A percentile compares a stretch with the other conserved stretches of the same genome.
Conservation (phyloP, 2,888 invertebrate species). For the Andrena trimmerana region DNA sequence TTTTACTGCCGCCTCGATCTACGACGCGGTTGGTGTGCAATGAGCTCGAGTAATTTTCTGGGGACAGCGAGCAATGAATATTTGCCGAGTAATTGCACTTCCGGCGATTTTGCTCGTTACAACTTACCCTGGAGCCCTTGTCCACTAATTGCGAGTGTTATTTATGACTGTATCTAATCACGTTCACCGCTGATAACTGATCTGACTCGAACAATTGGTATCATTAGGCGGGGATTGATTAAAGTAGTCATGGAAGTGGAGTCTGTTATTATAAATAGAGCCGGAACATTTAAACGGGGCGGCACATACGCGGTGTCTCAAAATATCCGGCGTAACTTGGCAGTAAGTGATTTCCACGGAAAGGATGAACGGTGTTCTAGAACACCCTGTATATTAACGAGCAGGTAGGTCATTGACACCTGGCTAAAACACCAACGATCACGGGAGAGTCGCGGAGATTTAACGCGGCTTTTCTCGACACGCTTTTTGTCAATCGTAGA, state of each 20-base stretch:
- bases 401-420: constrained; percentile 59
- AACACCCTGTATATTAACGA: constrained; percentile 40
- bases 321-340: background rate
- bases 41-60: constrained; percentile 43
- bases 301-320: background rate
- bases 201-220: background rate
- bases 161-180: background rate
- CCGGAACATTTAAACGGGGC: background rate
- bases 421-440: constrained; percentile 64
- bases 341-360: background rate
- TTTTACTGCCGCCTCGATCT: constrained; percentile 23
- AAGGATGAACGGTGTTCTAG: background rate
- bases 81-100: constrained; percentile 23
- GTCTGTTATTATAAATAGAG: background rate
- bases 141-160: constrained; percentile 9
- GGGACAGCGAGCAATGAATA: constrained; percentile 27
- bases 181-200: background rate
- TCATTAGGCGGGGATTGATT: background rate
- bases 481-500: constrained; percentile 82
- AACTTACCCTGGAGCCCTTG: background rate
- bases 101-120: constrained; percentile 6
- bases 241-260: background rate
- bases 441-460: constrained; percentile 76
- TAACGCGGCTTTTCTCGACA: constrained; percentile 78
- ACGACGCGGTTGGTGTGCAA: constrained; percentile 9